Base-by-base conservation (phyloP, 2,113 vertebrate genomes). In the Urocolius indicus region DNA sequence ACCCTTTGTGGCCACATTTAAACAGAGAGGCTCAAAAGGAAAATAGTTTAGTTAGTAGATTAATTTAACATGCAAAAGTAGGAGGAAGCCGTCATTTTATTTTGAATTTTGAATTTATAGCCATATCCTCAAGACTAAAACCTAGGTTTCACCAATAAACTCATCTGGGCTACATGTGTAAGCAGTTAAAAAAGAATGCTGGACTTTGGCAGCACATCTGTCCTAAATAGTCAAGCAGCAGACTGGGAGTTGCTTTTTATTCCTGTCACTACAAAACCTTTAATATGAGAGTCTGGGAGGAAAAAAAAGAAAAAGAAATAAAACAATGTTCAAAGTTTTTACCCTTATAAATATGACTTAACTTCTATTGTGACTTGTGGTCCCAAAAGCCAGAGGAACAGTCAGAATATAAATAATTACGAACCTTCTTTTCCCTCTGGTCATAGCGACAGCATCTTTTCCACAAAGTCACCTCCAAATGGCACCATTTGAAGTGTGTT, bases 151-250 rank as follows among this genome's bases (percentile, higher is more conserved):
- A 87, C 79, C 36, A 94, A 66, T 80, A 92, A 91, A 85, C 30
- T 87, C 77, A 91, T 82, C 73, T 94, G 57, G 27, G 36, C 6
- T 89, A 65, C 94, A 94, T 93, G 63, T 85, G 63, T 83, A 87
- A 90, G 62, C 62, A 86, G 75, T 92, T 96, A 87, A 87, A 95
- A 93, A 94, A 65, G 58, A 74, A 87, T 90, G 75, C 30, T 87
- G 62, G 84, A 93, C 84, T 85, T 96, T 66, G 87, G 94, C 71
- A 68, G 59, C 20, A 82, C 57, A 66, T 84, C 81, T 80, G 74
- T 93, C 73, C 84, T 81, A 91, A 90, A 88, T 3, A 90, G 52
- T 82, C 67, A 92, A 90, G 52, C 16, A 94, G 79, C 69, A 77
- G 80, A 46, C 45, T 71, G n/a, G 49, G 36, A 82, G 54, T 78